Percentiles rank a stretch among this genome's conserved stretches.
Evolutionary conservation across 2,797 vertebrate species (phyloP).

Genomic region (Tangara arthus): DNA sequence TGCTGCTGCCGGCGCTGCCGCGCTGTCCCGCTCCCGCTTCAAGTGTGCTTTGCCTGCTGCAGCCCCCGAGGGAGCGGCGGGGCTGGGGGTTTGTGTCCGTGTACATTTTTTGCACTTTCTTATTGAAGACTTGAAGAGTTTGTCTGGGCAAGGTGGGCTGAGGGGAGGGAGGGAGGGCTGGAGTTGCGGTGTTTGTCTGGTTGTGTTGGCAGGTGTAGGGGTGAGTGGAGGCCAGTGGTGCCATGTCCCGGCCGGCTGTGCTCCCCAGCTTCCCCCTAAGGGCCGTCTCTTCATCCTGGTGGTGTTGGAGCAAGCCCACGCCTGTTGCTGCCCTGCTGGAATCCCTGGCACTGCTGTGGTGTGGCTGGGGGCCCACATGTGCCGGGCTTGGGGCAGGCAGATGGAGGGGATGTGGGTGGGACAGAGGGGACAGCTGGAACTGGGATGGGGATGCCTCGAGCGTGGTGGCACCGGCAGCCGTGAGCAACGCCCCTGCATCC

Average conservation of each 20-base stretch:
- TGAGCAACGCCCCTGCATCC: conserved; percentile 77
- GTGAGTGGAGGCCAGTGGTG: background rate
- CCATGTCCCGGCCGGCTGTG: background rate
- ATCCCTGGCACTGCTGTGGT: background rate
- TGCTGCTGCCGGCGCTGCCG: background rate
- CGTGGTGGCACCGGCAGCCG: background rate
- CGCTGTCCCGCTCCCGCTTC: conserved; percentile 7
- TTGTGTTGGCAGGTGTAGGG: background rate
- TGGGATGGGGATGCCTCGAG: background rate
- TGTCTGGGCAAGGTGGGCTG: conserved; percentile 58
- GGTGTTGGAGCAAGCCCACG: conserved; percentile 37
- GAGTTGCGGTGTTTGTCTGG: background rate
- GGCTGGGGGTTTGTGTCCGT: conserved; percentile 57
- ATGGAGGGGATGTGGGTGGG: background rate
- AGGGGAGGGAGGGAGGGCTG: background rate
- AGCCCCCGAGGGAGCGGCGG: background rate
- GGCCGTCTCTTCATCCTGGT: background rate
- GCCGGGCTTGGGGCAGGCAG: background rate
- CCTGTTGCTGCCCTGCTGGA: background rate
- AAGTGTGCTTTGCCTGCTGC: conserved; percentile 32
- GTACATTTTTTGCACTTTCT: conserved; percentile 80
- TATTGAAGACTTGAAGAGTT: conserved; percentile 74
- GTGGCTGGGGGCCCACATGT: background rate
- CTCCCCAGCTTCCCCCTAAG: background rate
- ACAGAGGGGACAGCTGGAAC: background rate